Conservation (phyloP, 30 jellyfish, hydroid and myxozoan species). For the Hydra vulgaris region DNA sequence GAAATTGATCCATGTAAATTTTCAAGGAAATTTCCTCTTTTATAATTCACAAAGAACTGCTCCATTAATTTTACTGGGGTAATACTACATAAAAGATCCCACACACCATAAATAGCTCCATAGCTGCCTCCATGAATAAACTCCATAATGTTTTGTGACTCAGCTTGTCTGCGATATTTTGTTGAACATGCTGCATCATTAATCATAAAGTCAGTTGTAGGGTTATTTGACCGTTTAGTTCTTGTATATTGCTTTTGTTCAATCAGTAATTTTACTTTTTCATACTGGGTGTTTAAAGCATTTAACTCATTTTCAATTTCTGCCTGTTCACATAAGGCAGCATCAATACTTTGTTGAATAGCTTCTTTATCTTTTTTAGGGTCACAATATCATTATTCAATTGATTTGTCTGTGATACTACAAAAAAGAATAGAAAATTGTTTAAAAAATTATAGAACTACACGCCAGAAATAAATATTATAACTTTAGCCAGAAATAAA, state of each 20-base stretch:
- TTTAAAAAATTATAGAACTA: no score
- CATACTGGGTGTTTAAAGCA: conserved; percentile 9
- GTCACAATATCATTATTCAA: neutral
- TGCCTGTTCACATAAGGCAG: neutral
- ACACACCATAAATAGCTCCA: conserved; percentile 16
- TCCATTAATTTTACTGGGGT: conserved; percentile 13
- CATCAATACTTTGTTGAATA: neutral
- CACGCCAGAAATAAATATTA: no score
- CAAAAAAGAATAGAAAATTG: no score
- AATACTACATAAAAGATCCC: conserved; percentile 7
- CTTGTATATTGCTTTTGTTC: conserved; percentile 19
- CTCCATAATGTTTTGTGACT: conserved; percentile 12
- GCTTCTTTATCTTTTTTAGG: neutral
- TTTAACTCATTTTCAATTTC: conserved; percentile 1
- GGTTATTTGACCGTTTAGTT: neutral
- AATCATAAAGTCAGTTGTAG: conserved; percentile 11
- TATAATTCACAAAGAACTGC: neutral
- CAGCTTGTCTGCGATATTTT: conserved; percentile 8
- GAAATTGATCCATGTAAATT: conserved; percentile 6
- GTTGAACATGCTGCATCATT: conserved; percentile 21
- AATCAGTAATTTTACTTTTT: conserved; percentile 6
- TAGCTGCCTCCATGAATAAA: conserved; percentile 9
- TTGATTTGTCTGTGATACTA: neutral
- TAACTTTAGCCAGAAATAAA: no score
- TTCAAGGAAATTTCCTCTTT: conserved; percentile 7